Base-by-base conservation (phyloP, 1,140 invertebrate species). In the Cotesia chilonis region DNA sequence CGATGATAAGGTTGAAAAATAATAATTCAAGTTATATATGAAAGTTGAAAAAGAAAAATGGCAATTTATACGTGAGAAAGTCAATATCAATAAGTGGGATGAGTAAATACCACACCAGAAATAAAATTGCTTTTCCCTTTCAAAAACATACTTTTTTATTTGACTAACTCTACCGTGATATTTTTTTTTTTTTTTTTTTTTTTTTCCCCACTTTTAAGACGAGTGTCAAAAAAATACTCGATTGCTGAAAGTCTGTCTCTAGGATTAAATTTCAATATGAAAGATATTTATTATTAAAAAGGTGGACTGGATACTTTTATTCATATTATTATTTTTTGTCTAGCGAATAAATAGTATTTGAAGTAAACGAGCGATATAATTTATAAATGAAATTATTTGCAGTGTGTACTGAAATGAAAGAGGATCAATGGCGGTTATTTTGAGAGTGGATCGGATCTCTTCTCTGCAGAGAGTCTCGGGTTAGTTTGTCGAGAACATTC, bases 401-500 rank as follows among this genome's bases (percentile, higher is more conserved):
- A 12, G 3, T 28, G 28, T 28, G n/a, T 37, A 60, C 51, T 68
- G 66, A 37, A 61, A 73, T 47, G 66, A 64, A 67, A 54, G 61
- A 57, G 78, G 75, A 80, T 80, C 78, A 79, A 81, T 80, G 79
- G 74, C 70, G 74, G 78, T 76, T 81, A 82, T 82, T 81, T 82
- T 78, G 74, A 77, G 78, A 81, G 28, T 28, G 28, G 28, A 28
- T 28, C 28, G 28, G 61, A 72, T 76, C 57, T 77, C 76, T 79
- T 76, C 57, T 77, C 77, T 79, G 52, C 37, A 51, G 52, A 3
- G 28, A 28, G 2, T 28, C 28, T 28, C 28, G 28, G 28, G 28
- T 28, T 28, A 28, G 28, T 2, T 12, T 28, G 70, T 52, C 74
- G 67, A 78, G 79, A 79, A 79, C 74, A 61, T 78, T 78, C 72